Base-by-base conservation (phyloP, 2,797 vertebrate genomes). In the Urocyon cinereoargenteus region DNA sequence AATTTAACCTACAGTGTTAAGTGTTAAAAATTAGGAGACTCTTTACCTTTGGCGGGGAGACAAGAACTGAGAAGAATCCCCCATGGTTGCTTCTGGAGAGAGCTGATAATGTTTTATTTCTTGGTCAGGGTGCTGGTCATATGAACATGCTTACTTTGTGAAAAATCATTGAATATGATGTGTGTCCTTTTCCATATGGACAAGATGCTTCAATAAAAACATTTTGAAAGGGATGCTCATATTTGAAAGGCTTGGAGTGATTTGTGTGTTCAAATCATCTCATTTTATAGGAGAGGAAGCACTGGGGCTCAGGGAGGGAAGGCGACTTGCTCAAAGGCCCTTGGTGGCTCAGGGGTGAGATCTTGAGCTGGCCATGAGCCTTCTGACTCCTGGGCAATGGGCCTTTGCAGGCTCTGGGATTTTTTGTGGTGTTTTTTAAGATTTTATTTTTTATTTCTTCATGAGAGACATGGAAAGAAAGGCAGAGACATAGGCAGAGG, bases 241-340 rank as follows among this genome's bases (percentile, higher is more conserved):
- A 34, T 34, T 66, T 31, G 53, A 86, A 94, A 84, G n/a, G 28
- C 85, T 36, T 61, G n/a, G 55, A 72, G 22, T 16, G 53, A 64
- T 45, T 59, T 70, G 3, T 73, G 31, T 36, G 24, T 40, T 90
- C 34, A 64, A 13, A n/a, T 87, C 64, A 51, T 19, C 77, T 95
- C 4, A 0, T 68, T 77, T 79, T 85, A 26, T 31, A n/a, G 16
- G 1, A 0, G 8, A 90, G 81, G 90, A 72, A 96, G 28, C 26
- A 31, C 45, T 0, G 70, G 81, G 86, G 51, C 95, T 90, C n/a
- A 5, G n/a, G 72, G 95, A 45, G 0, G 9, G 0, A 68, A 66
- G 0, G 0, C 0, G 13, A 9, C 0, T 49, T 64, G 34, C 40
- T 59, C 26, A 4, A 51, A n/a, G 15, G 34, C 22, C 14, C 26